Evolutionary conservation across 2,797 vertebrate genomes (phyloP).

Genomic region (Enteromius afrohamiltoni): DNA sequence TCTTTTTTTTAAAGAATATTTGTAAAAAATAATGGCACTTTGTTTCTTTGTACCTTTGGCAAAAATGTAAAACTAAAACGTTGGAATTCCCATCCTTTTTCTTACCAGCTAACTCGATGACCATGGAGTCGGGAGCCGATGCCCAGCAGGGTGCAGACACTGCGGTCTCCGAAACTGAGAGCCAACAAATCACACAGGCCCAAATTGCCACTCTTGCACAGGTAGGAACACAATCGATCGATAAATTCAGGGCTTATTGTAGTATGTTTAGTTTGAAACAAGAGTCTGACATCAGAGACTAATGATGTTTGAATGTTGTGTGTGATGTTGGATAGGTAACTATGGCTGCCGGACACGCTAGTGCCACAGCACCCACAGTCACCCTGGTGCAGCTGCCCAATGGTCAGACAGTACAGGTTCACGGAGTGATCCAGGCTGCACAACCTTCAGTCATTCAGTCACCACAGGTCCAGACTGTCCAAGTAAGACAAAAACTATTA

Average conservation of each 20-base stretch:
- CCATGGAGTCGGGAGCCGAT: conserved; percentile 97
- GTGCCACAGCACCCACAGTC: conserved; percentile 87
- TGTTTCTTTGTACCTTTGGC: background rate
- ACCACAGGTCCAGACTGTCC: conserved; percentile 93
- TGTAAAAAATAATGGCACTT: background rate
- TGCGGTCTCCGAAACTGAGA: conserved; percentile 92
- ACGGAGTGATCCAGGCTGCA: conserved; percentile 95
- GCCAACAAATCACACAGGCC: conserved; percentile 79
- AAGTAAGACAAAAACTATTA: conserved; percentile 74
- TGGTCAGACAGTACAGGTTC: conserved; percentile 95
- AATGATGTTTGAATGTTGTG: background rate
- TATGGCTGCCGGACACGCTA: conserved; percentile 87
- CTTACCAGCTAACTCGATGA: conserved; percentile 90
- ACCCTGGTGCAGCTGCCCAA: conserved; percentile 96
- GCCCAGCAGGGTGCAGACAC: conserved; percentile 95
- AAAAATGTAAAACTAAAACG: background rate
- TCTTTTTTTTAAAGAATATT: no score
- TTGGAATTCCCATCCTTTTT: background rate
- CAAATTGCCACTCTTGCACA: conserved; percentile 91
- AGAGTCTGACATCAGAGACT: background rate
- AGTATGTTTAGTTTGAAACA: background rate
- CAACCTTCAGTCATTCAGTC: conserved; percentile 97
- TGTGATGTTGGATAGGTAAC: conserved; percentile 70
- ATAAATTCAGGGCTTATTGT: background rate
- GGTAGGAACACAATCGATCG: conserved; percentile 73